Evolutionary conservation across 2,113 vertebrate species (phyloP).

Genomic region (Vicugna pacos): DNA sequence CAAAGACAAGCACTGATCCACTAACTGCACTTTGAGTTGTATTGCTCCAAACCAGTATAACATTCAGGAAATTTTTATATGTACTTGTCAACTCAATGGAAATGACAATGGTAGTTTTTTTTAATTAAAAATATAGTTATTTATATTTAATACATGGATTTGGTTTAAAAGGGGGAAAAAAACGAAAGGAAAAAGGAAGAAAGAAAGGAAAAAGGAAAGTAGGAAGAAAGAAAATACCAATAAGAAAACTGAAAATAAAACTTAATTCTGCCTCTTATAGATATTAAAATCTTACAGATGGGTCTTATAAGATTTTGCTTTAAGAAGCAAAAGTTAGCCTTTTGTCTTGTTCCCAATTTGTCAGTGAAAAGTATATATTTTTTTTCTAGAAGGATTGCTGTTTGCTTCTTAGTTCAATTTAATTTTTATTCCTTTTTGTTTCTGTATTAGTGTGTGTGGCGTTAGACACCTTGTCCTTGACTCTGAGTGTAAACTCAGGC

Average conservation of each 20-base stretch:
- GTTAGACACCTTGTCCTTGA: not conserved
- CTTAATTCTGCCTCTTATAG: not conserved
- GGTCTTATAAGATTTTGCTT: not conserved
- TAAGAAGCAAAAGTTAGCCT: conserved; percentile 20
- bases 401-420: conserved; percentile 48
- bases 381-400: not conserved
- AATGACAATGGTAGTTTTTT: not conserved
- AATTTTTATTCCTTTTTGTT: conserved; percentile 17
- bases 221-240: not conserved
- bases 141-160: not conserved
- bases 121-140: not conserved
- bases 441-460: not conserved
- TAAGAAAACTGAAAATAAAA: not conserved
- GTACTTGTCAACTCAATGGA: not conserved
- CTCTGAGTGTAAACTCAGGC: not conserved
- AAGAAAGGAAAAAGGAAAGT: not conserved
- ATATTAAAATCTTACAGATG: conserved; percentile 8
- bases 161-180: not conserved
- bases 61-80: not conserved
- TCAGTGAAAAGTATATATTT: conserved; percentile 4
- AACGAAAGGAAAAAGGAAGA: not conserved
- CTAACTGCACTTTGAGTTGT: not conserved
- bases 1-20: not conserved
- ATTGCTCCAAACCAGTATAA: not conserved
- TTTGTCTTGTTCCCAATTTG: not conserved